These are phyloP conservation scores for Lasioglossum pauxillum DNA, from an alignment of 2,888 invertebrate species.

Conservation along the genomic window DNA sequence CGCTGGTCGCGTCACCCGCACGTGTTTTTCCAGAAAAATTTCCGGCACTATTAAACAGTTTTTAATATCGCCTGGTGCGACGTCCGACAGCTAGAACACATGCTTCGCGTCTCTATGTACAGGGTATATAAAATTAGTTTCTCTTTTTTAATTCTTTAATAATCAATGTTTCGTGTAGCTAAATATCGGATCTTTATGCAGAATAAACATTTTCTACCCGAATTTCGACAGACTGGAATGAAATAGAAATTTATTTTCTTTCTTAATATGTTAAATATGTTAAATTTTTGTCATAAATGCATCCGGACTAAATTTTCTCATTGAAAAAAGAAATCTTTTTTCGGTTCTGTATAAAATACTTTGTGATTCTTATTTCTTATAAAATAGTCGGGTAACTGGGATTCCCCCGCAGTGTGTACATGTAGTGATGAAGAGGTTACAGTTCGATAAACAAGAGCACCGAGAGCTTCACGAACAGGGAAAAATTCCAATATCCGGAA, in stretches of 20 bases:
- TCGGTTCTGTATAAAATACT: too few relatives aligned
- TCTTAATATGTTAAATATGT: too few relatives aligned
- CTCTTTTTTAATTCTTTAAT: too few relatives aligned
- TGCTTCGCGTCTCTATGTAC: not conserved
- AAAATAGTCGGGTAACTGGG: not conserved
- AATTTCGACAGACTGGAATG: too few relatives aligned
- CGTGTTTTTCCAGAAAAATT: not conserved
- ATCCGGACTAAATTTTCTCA: too few relatives aligned
- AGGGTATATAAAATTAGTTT: too few relatives aligned
- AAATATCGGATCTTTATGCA: too few relatives aligned
- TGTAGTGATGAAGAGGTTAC: not conserved
- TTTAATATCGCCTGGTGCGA: not conserved
- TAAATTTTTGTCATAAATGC: too few relatives aligned
- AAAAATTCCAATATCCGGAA: slow-evolving; percentile 2
- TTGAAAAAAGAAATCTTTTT: not conserved
- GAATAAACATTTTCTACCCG: too few relatives aligned
- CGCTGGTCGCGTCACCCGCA: not conserved
- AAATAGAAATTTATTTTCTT: too few relatives aligned
- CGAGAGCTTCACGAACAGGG: not conserved
- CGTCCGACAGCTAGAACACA: not conserved
- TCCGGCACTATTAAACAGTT: not conserved
- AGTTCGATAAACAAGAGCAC: not conserved
- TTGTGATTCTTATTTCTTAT: too few relatives aligned
- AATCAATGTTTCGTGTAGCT: too few relatives aligned
- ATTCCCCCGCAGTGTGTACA: not conserved